Conservation (phyloP, 2,888 invertebrate species). For the Anorthoa munda region DNA sequence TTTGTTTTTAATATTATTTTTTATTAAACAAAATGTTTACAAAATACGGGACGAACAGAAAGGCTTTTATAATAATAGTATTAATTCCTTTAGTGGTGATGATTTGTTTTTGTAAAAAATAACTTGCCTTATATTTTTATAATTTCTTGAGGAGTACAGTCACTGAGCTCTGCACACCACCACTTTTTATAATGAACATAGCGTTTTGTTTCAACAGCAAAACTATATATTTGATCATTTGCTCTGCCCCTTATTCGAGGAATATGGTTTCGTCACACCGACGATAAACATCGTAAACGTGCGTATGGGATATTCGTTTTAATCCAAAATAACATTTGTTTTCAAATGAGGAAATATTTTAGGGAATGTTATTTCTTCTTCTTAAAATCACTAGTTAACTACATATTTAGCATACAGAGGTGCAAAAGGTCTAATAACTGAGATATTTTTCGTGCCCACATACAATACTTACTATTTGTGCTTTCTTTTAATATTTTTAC, state of each 20-base stretch:
- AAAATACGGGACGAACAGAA: not conserved
- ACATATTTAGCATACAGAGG: too few relatives aligned
- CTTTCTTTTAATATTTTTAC: too few relatives aligned
- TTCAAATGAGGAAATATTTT: not conserved
- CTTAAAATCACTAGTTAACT: too few relatives aligned
- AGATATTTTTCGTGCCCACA: too few relatives aligned
- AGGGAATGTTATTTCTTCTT: not conserved
- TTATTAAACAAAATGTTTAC: not conserved
- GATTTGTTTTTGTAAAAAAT: not conserved
- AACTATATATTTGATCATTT: slow-evolving; percentile 72
- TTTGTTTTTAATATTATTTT: too few relatives aligned
- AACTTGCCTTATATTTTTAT: slow-evolving; percentile 66
- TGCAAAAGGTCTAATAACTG: too few relatives aligned
- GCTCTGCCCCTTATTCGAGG: slow-evolving; percentile 54
- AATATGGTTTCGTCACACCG: slow-evolving; percentile 59
- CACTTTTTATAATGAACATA: slow-evolving; percentile 72
- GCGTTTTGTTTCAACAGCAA: slow-evolving; percentile 61
- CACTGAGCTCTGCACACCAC: slow-evolving; percentile 59
- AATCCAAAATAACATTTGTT: not conserved
- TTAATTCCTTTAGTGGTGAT: not conserved
- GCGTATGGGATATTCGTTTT: slow-evolving; percentile 10
- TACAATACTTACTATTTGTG: too few relatives aligned
- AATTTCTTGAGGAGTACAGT: slow-evolving; percentile 52
- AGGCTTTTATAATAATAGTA: not conserved
- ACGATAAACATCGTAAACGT: slow-evolving; percentile 44